Base-by-base conservation (phyloP, 1,140 invertebrate genomes). In the Tribolium madens region DNA sequence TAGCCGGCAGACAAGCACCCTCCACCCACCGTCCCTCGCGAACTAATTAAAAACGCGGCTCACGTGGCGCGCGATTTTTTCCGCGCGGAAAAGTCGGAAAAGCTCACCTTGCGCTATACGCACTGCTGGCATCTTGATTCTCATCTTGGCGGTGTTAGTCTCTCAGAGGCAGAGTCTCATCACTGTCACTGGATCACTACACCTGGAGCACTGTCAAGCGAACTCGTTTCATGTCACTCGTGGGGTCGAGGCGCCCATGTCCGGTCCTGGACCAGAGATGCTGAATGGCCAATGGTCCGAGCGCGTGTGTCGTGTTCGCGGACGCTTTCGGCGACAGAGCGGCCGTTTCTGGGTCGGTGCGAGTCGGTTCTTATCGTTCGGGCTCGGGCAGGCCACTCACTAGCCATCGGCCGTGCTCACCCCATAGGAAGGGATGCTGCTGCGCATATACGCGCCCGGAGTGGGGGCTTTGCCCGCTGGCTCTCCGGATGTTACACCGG, bases 81-180 rank as follows among this genome's bases (percentile, higher is more conserved):
- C 17, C 72, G 15, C 48, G 72, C 70, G 46, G 46, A 4, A 15
- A 17, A 14, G 9, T 26, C 52, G 21, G 76, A 13, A 31, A 21
- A 26, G 48, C 87, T 92, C 89, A 95, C 94, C 94, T 95, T 96
- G 94, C 87, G 94, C 94, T 90, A 96, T 96, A 88, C 94, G 92
- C 88, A 95, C 94, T 87, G 94, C 94, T 87, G 94, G 94, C 94
- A 96, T 96, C 92, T 96, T 96, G 90, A 96, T 96, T 94, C 94
- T 94, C 94, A 96, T 96, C 90, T 92, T 95, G 93, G 83, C 75
- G 53, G 21, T 31, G 71, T 71, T 70, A 52, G 70, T 52, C 21
- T 64, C 13, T 42, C n/a, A 42, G 14, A 48, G 17, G 9, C 53
- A 60, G 53, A 64, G 57, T n/a, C 26, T 33, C 21, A 33, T 60